These are phyloP conservation scores for Xestia ashworthii DNA, from an alignment of 2,888 invertebrate genomes.

Conservation along the genomic window DNA sequence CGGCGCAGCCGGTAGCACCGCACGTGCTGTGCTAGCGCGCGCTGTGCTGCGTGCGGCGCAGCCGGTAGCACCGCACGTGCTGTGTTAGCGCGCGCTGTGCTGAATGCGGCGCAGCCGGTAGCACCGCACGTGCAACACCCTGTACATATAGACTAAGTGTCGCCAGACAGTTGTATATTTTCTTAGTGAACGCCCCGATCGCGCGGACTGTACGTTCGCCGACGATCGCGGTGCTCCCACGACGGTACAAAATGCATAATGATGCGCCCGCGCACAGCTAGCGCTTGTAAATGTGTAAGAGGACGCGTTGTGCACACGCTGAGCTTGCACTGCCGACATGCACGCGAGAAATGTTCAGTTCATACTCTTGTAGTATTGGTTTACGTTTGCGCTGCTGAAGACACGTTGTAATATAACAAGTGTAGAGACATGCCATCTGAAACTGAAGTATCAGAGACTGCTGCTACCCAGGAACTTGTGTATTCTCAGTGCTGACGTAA, in stretches of 20 bases:
- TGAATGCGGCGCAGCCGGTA: conserved; percentile 48
- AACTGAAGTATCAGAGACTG: conserved; percentile 30
- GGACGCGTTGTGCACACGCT: conserved; percentile 55
- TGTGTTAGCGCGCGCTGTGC: conserved; percentile 45
- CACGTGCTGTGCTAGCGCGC: background rate
- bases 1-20: conserved; percentile 81
- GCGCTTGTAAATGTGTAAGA: conserved; percentile 64
- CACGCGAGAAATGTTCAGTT: conserved; percentile 38
- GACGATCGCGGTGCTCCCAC: conserved; percentile 75
- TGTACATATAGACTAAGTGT: conserved; percentile 73
- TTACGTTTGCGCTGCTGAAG: conserved; percentile 48
- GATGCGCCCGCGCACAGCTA: conserved; percentile 66
- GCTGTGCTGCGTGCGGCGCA: conserved; percentile 59
- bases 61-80: conserved; percentile 32
- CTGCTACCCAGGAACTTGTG: conserved; percentile 51
- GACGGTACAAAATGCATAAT: conserved; percentile 88
- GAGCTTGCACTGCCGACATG: conserved; percentile 52
- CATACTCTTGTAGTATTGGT: conserved; percentile 43
- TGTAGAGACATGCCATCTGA: conserved; percentile 51
- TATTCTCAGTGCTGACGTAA: conserved; percentile 43
- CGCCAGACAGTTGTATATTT: conserved; percentile 73
- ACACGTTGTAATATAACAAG: conserved; percentile 49
- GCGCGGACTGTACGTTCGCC: conserved; percentile 73
- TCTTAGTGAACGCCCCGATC: conserved; percentile 80
- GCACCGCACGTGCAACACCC: conserved; percentile 26